Evolutionary conservation across 2,888 invertebrate species (phyloP).

Genomic region (Drosophila testacea): DNA sequence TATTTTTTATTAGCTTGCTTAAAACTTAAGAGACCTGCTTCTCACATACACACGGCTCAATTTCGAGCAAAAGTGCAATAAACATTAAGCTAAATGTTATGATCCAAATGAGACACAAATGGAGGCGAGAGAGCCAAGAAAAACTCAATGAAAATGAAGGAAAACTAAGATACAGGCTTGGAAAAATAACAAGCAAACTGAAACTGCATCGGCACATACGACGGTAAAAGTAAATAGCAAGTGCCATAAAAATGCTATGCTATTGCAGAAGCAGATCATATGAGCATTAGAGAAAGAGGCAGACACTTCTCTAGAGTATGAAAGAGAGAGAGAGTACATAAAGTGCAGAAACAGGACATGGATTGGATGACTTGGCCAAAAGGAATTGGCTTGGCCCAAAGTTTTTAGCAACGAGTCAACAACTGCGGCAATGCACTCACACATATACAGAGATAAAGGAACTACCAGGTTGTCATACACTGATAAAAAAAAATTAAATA

Average conservation of each 20-base stretch:
- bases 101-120: conserved; percentile 72
- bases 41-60: conserved; percentile 35
- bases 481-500: neutral
- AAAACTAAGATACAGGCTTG: conserved; percentile 39
- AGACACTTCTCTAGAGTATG: neutral
- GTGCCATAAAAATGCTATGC: conserved; percentile 71
- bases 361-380: conserved; percentile 62
- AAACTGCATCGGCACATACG: conserved; percentile 37
- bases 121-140: conserved; percentile 34
- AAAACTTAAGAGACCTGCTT: neutral
- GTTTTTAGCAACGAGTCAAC: conserved; percentile 69
- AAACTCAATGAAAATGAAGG: neutral
- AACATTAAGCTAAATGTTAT: conserved; percentile 74
- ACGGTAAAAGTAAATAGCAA: conserved; percentile 61
- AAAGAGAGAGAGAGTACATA: conserved; percentile 52
- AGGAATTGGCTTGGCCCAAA: conserved; percentile 72
- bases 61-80: conserved; percentile 52
- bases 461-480: conserved; percentile 39
- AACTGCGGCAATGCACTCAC: conserved; percentile 62
- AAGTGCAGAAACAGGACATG: conserved; percentile 66
- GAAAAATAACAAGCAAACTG: conserved; percentile 54
- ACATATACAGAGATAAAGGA: conserved; percentile 10
- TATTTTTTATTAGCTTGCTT: conserved; percentile 11
- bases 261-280: conserved; percentile 63
- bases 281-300: conserved; percentile 52